Conservation (phyloP, 2,888 invertebrate genomes). For the Timandra comae region DNA sequence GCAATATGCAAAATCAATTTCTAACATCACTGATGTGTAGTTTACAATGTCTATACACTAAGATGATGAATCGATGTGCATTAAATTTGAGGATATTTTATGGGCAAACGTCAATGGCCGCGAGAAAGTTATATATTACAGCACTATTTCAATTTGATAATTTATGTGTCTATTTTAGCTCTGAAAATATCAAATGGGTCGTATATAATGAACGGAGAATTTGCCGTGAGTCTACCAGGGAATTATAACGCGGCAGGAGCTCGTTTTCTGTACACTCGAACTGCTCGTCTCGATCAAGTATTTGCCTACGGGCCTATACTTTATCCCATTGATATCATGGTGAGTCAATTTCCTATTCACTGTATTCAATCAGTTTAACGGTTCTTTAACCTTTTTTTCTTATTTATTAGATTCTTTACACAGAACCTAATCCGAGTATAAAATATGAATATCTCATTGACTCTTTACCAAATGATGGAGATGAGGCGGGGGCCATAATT, state of each 20-base stretch:
- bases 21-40: slow-evolving; percentile 26
- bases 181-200: slow-evolving; percentile 84
- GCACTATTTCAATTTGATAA: slow-evolving; percentile 7
- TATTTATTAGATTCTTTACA: slow-evolving; percentile 90
- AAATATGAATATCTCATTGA: slow-evolving; percentile 93
- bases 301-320: slow-evolving; percentile 87
- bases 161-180: slow-evolving; percentile 73
- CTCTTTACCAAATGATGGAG: slow-evolving; percentile 64
- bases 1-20: slow-evolving; percentile 43
- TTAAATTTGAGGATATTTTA: slow-evolving; percentile 7
- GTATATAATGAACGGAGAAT: slow-evolving; percentile 90
- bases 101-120: slow-evolving; percentile 9
- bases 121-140: slow-evolving; percentile 1
- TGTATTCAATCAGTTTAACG: not conserved
- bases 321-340: slow-evolving; percentile 88
- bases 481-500: slow-evolving; percentile 46
- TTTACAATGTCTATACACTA: slow-evolving; percentile 21
- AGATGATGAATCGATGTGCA: slow-evolving; percentile 14
- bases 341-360: slow-evolving; percentile 35
- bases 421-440: slow-evolving; percentile 90
- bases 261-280: slow-evolving; percentile 85
- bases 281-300: slow-evolving; percentile 85
- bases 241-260: slow-evolving; percentile 88
- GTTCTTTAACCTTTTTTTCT: slow-evolving; percentile 25
- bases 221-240: slow-evolving; percentile 83